Base-by-base conservation (phyloP, 2,888 invertebrate genomes). In the Baronia brevicornis region DNA sequence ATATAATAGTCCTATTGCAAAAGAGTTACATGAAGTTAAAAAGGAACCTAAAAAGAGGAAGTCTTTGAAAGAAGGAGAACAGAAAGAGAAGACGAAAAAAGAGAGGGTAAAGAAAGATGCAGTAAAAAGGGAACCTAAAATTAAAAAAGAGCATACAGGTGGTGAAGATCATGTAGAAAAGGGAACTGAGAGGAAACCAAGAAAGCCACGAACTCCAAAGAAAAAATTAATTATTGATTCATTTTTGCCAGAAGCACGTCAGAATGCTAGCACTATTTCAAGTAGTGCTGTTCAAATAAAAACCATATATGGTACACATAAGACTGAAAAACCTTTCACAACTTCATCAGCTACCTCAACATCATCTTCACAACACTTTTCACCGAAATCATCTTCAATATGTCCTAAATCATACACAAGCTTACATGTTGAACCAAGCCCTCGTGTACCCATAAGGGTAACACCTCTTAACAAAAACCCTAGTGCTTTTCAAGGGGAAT, bases 401-500 rank as follows among this genome's bases (percentile, higher is more conserved):
- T 25, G 43, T 15, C 34, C 39, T 1, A 53, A 53, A 33, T 12
- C 38, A 3, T 58, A 60, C 25, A 20, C 51, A 5, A 44, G 44
- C 41, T 23, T 51, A 36, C 34, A 48, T 6, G 33, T 51, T 1
- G 65, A 71, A 7, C 26, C 57, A 0, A 60, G 33, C 11, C 36
- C 54, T 11, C 41, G 71, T 14, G 59, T 70, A 12, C 68, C 77
- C 0, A 58, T 64, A 18, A 41, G 56, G 0, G 27, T 77, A 2
- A 54, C 58, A 8, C 79, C 79, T 0, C 45, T 79, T 0, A 73
- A 79, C 33, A 80, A 77, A 38, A 71, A 73, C 18, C 77, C 78
- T 0, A 77, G 61, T n/a, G 79, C 80, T 0, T 84, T 79, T 26
- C 68, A 75, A 38, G 61, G 64, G 0, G 84, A 82, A 42, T 84